Percentiles rank a stretch among this genome's conserved stretches.
These are phyloP conservation scores for Catajapyx aquilonaris DNA, from an alignment of 1,140 invertebrate genomes.

Conservation along the genomic window DNA sequence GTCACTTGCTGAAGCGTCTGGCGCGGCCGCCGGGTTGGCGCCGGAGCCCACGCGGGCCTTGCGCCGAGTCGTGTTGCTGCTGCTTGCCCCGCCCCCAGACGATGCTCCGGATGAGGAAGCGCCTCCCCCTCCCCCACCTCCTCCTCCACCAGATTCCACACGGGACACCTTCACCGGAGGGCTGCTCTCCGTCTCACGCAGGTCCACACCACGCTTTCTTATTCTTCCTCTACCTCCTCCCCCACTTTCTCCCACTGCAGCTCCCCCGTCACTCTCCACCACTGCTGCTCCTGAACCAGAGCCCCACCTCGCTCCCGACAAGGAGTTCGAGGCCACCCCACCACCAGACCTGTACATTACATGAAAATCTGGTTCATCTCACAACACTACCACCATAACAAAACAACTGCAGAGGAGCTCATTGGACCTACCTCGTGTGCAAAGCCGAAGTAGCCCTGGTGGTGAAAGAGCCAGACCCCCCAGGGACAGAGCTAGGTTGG, in stretches of 20 bases:
- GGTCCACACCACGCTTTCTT: no score
- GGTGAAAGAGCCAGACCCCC: conserved; percentile 17
- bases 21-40: no score
- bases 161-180: not conserved
- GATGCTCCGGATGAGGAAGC: not conserved
- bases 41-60: no score
- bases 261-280: conserved; percentile 4
- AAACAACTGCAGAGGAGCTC: not conserved
- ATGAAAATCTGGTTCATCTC: conserved; percentile 1
- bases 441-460: conserved; percentile 10
- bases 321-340: not conserved
- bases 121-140: not conserved
- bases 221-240: conserved; percentile 2
- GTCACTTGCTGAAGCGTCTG: no score
- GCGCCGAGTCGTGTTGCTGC: no score
- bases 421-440: conserved; percentile 7
- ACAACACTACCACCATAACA: not conserved
- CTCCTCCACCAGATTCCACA: not conserved
- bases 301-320: not conserved
- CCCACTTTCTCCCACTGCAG: not conserved
- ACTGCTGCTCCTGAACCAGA: conserved; percentile 1
- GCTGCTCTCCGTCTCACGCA: not conserved
- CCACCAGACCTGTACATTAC: not conserved
- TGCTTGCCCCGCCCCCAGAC: no score
- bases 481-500: conserved; percentile 20